Base-by-base conservation (phyloP, 1,140 invertebrate species). In the Halyomorpha halys region DNA sequence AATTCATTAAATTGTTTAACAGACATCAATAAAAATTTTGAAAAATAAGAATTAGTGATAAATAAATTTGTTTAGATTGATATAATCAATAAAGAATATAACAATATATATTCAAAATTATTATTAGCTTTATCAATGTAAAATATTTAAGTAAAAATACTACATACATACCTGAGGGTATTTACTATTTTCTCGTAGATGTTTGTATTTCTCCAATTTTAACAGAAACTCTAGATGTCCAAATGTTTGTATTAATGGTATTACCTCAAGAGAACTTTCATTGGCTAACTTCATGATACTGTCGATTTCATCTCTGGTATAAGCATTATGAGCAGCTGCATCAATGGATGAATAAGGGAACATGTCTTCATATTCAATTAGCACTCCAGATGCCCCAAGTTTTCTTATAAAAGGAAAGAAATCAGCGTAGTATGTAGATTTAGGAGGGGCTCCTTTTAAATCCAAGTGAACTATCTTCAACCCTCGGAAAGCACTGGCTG, bases 161-260 rank as follows among this genome's bases (percentile, higher is more conserved):
- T 16, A n/a, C 15, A 53, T 14, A 53, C 15, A 18, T 51, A 67
- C 70, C 61, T 72, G 71, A 49, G 71, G 69, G 15, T 68, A 71
- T 19, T 67, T 67, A 16, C 53, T 62, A 16, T 69, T 61, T 63
- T 86, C 83, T 66, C 83, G 70, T 19, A 86, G 66, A 64, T 78
- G 73, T 21, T 71, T 65, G 69, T 81, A 83, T 65, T 79, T 73
- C 39, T 76, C 70, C 68, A 80, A 73, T 69, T 86, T 86, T 39
- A 86, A 73, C 3, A 81, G 77, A 76, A 82, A 84, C 73, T 84
- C 83, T 47, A 83, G 67, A 74, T 87, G 85, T 16, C 85, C 86
- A 74, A 87, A 86, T 16, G 85, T 85, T 71, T 87, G 86, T 14
- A 87, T 76, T 3, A 87, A 71, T 15, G 86, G 86, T 64, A 87